Evolutionary conservation across 2,888 invertebrate genomes (phyloP).

Genomic region (Monopis laevigella): DNA sequence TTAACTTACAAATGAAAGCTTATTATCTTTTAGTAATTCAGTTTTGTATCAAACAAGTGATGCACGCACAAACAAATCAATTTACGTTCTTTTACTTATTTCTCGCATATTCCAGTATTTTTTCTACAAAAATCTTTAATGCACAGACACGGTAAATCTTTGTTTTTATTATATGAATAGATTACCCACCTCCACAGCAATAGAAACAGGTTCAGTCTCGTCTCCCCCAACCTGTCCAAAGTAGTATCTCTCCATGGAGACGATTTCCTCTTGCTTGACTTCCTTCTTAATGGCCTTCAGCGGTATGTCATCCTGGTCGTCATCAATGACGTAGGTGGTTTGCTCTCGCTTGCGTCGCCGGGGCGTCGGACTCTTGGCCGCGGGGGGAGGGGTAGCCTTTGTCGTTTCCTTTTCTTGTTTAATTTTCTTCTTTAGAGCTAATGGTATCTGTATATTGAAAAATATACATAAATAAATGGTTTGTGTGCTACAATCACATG

Average conservation of each 20-base stretch:
- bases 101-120: too few species aligned
- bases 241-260: conserved; percentile 71
- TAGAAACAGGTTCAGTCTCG: conserved; percentile 27
- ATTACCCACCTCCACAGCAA: conserved; percentile 43
- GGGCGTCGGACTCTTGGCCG: conserved; percentile 19
- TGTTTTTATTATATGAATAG: too few species aligned
- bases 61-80: too few species aligned
- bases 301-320: conserved; percentile 47
- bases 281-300: conserved; percentile 54
- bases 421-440: conserved; percentile 49
- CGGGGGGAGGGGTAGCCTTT: conserved; percentile 16
- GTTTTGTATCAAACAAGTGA: too few species aligned
- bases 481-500: too few species aligned
- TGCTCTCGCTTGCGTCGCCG: conserved; percentile 38
- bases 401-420: conserved; percentile 39
- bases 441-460: conserved; percentile 37
- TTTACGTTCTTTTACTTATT: too few species aligned
- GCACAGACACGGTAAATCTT: too few species aligned
- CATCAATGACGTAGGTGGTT: conserved; percentile 35
- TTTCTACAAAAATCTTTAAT: too few species aligned
- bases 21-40: too few species aligned
- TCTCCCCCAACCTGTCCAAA: conserved; percentile 64
- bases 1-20: too few species aligned
- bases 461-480: too few species aligned
- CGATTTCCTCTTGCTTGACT: conserved; percentile 46